phyloP scores from a whole-genome alignment of 2,888 invertebrate genomes.

The Slavum lentiscoides region DNA sequence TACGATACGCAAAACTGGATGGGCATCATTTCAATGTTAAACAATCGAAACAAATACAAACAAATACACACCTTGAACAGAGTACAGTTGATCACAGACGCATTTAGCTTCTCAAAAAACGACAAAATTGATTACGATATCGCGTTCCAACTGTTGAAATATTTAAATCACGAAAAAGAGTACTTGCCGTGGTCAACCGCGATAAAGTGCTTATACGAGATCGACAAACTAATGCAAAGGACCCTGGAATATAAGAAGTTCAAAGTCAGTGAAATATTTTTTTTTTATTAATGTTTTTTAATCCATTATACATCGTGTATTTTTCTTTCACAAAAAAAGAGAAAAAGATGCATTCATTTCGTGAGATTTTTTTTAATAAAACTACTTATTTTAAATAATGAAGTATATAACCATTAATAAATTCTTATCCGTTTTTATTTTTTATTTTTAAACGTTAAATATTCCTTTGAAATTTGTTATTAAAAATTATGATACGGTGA shows the following conservation, averaged over 20 bases:
- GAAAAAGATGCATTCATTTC: no score
- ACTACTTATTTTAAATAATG: no score
- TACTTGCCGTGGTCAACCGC: constrained; percentile 71
- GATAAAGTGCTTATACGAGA: constrained; percentile 65
- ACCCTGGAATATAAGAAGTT: constrained; percentile 54
- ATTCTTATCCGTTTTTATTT: no score
- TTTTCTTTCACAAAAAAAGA: no score
- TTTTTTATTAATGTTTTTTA: no score
- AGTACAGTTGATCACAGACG: constrained; percentile 82
- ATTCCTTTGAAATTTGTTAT: no score
- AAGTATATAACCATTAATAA: no score
- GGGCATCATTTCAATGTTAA: constrained; percentile 63
- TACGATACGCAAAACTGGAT: constrained; percentile 73
- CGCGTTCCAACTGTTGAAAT: constrained; percentile 65
- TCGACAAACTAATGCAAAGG: constrained; percentile 68
- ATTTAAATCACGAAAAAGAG: constrained; percentile 65
- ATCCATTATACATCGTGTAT: no score
- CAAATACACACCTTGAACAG: constrained; percentile 71
- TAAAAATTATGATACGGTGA: neutral
- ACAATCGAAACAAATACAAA: constrained; percentile 59
- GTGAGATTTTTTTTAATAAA: no score
- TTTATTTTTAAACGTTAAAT: no score
- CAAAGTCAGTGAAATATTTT: constrained; percentile 36
- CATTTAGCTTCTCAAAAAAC: constrained; percentile 69
- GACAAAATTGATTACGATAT: constrained; percentile 69